phyloP scores from a whole-genome alignment of 2,888 invertebrate species.

The Baccha elongata region DNA sequence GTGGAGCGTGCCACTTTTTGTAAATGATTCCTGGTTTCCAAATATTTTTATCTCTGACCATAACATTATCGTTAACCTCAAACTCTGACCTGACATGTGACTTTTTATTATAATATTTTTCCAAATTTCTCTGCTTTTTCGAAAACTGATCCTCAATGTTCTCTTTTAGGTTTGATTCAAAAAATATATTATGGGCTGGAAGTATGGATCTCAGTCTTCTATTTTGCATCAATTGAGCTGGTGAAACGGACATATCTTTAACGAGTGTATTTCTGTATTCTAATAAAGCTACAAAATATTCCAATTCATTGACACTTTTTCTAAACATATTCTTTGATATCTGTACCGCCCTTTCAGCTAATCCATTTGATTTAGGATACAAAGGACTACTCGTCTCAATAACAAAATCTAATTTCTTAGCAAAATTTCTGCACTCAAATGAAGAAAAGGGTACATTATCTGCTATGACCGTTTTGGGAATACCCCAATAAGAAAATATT shows the following conservation, averaged over 20 bases:
- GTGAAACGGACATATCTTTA: constrained; percentile 9
- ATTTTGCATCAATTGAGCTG: neutral
- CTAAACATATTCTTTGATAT: constrained; percentile 4
- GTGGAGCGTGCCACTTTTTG: constrained; percentile 35
- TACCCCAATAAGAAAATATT: constrained; percentile 26
- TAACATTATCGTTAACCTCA: constrained; percentile 3
- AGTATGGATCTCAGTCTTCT: constrained; percentile 1
- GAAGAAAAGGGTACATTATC: constrained; percentile 12
- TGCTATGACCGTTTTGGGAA: constrained; percentile 10
- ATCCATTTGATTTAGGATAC: constrained; percentile 25
- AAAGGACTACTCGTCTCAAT: constrained; percentile 27
- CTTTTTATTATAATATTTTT: constrained; percentile 6
- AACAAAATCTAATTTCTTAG: constrained; percentile 16
- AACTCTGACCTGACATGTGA: neutral
- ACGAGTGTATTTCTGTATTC: constrained; percentile 2
- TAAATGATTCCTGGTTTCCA: too few species aligned
- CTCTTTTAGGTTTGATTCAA: too few species aligned
- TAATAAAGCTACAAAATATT: too few species aligned
- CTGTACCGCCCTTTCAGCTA: too few species aligned
- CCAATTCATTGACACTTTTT: too few species aligned
- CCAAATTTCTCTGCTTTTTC: neutral
- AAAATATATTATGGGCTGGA: too few species aligned
- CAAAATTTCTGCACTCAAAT: constrained; percentile 25
- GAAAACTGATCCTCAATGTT: too few species aligned
- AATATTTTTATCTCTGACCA: constrained; percentile 20